phyloP scores from a whole-genome alignment of 1,140 invertebrate species.

The Amyelois transitella region DNA sequence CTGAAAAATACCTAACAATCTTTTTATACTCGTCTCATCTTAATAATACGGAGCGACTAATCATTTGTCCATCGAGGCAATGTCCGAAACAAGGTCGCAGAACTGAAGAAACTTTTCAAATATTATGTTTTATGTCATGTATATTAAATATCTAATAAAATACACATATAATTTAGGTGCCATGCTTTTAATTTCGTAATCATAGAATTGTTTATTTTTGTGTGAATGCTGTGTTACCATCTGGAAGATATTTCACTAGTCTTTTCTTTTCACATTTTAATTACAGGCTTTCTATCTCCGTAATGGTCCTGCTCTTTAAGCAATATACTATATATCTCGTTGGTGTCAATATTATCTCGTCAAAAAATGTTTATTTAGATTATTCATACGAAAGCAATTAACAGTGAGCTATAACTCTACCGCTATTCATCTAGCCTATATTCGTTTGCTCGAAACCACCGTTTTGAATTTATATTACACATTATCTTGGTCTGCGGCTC shows the following conservation, averaged over 20 bases:
- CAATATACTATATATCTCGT: neutral
- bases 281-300: neutral
- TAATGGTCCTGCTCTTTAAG: no score
- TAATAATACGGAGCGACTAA: slow-evolving; percentile 38
- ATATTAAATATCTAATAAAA: no score
- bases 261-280: neutral
- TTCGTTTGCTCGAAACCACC: slow-evolving; percentile 35
- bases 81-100: slow-evolving; percentile 29
- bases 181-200: neutral
- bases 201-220: neutral
- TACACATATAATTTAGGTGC: neutral
- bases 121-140: no score
- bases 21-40: slow-evolving; percentile 34
- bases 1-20: slow-evolving; percentile 40
- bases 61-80: slow-evolving; percentile 27
- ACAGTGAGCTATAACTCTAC: slow-evolving; percentile 30
- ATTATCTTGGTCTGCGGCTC: slow-evolving; percentile 34
- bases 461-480: slow-evolving; percentile 51
- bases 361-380: neutral
- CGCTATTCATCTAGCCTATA: slow-evolving; percentile 31
- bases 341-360: neutral
- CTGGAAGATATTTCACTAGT: no score
- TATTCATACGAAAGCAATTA: slow-evolving; percentile 19
- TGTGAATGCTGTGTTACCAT: no score
- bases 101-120: no score